Evolutionary conservation across 2,888 invertebrate species (phyloP).

Genomic region (Ctena decussata): DNA sequence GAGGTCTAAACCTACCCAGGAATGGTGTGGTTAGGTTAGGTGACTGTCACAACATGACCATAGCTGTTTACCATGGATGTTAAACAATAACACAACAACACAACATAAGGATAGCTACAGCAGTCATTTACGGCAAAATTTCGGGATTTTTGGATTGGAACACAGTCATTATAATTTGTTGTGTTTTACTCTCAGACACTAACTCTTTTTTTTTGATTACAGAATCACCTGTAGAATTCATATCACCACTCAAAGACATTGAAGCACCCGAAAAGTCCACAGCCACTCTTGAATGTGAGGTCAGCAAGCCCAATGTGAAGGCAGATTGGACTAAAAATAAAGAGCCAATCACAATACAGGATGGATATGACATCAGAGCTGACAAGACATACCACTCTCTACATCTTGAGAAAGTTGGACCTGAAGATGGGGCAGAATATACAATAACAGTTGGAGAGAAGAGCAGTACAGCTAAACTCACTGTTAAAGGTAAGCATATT

Average conservation of each 20-base stretch:
- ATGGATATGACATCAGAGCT: conserved; percentile 92
- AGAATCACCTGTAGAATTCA: conserved; percentile 80
- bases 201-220: not conserved
- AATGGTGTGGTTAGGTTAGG: too few species aligned
- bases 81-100: too few species aligned
- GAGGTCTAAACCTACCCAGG: too few species aligned
- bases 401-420: conserved; percentile 74
- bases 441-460: conserved; percentile 76
- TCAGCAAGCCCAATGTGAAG: conserved; percentile 97
- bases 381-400: conserved; percentile 89
- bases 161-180: too few species aligned
- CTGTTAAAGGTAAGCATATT: conserved; percentile 65
- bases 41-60: too few species aligned
- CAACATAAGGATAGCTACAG: too few species aligned
- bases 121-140: too few species aligned
- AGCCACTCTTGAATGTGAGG: conserved; percentile 95
- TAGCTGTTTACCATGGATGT: too few species aligned
- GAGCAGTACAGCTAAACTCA: conserved; percentile 63
- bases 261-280: conserved; percentile 71
- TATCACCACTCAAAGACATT: conserved; percentile 73
- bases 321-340: conserved; percentile 94
- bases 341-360: conserved; percentile 95
- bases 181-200: too few species aligned
- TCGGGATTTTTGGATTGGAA: too few species aligned
- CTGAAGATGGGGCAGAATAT: conserved; percentile 83